A percentile compares a stretch with the other conserved stretches of the same genome.
Evolutionary conservation across 1,140 invertebrate species (phyloP).

Genomic region (Batillaria attramentaria): DNA sequence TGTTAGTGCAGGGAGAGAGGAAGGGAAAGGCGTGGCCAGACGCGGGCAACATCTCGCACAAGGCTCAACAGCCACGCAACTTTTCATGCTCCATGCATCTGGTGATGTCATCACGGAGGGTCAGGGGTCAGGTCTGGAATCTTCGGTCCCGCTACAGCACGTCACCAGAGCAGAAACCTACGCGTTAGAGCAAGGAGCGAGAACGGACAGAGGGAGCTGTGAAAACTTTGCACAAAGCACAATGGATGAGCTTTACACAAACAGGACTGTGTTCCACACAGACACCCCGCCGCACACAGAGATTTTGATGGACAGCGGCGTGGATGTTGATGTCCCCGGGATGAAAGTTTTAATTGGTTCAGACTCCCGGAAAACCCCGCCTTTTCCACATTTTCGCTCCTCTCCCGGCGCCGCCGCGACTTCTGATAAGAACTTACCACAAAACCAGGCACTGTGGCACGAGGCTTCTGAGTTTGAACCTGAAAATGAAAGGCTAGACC

Average conservation of each 20-base stretch:
- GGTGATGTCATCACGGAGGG: conserved; percentile 16
- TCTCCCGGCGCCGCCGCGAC: not conserved
- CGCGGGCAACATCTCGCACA: not conserved
- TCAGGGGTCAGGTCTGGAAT: no score
- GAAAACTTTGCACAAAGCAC: conserved; percentile 1
- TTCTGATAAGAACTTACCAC: not conserved
- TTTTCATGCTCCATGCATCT: not conserved
- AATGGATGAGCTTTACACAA: not conserved
- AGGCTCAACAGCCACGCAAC: not conserved
- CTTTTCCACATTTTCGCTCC: not conserved
- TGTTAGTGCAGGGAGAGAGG: not conserved
- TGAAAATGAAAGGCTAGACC: not conserved
- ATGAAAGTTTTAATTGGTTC: conserved; percentile 1
- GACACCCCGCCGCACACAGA: not conserved
- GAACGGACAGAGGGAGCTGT: no score
- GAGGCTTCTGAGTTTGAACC: not conserved
- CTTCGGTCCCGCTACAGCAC: no score
- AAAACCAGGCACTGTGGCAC: not conserved
- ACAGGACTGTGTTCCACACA: not conserved
- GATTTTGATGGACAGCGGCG: no score
- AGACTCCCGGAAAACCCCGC: not conserved
- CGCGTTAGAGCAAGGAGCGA: no score
- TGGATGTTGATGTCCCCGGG: not conserved
- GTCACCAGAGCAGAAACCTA: no score
- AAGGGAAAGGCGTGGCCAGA: not conserved